Conservation (phyloP, 2,113 vertebrate genomes). For the Orientallactaga bullata region DNA sequence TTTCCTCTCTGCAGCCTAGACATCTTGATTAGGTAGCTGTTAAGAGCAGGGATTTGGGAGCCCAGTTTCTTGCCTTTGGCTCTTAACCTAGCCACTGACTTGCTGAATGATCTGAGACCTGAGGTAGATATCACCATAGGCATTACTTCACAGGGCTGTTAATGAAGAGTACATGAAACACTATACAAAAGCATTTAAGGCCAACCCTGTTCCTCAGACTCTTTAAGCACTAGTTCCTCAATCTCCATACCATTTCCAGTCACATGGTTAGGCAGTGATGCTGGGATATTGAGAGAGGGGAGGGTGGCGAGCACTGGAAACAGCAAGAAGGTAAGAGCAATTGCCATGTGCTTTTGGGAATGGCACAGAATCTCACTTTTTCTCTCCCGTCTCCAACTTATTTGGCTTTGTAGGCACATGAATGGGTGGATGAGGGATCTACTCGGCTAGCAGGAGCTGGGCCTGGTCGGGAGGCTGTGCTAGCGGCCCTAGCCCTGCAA, state of each 20-base stretch:
- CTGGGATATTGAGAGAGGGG: background rate
- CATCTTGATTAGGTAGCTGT: background rate
- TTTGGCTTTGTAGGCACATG: conserved; percentile 86
- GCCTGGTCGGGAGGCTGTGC: conserved; percentile 79
- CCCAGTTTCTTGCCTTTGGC: background rate
- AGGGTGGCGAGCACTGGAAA: background rate
- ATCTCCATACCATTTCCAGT: background rate
- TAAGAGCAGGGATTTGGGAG: background rate
- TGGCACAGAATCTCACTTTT: background rate
- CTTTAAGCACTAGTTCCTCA: background rate
- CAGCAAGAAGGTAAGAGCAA: background rate
- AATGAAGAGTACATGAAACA: background rate
- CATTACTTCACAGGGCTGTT: background rate
- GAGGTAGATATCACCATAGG: background rate
- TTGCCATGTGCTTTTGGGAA: background rate
- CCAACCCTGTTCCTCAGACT: background rate
- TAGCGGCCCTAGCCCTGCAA: conserved; percentile 80
- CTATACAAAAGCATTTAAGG: background rate
- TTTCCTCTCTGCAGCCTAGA: background rate
- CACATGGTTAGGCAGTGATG: background rate
- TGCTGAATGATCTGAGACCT: background rate
- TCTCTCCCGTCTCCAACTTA: background rate
- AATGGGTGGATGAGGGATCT: conserved; percentile 90
- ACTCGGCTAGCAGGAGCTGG: conserved; percentile 72
- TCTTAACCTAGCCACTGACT: background rate